These are phyloP conservation scores for Podocnemis expansa DNA, from an alignment of 2,113 vertebrate genomes.

Conservation along the genomic window DNA sequence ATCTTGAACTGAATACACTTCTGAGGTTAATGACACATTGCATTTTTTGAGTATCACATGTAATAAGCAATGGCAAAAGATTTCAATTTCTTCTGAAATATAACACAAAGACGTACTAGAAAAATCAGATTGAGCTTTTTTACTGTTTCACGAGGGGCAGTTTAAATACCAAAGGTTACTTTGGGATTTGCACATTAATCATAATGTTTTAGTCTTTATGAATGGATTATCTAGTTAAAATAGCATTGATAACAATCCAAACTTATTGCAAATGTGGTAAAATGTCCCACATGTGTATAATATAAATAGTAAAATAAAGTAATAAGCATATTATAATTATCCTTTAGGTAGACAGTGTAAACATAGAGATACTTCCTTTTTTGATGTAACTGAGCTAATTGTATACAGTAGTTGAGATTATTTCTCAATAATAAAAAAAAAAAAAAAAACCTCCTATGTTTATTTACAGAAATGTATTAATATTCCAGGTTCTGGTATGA, in stretches of 20 bases:
- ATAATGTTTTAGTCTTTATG: background rate
- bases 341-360: background rate
- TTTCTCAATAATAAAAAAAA: background rate
- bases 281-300: background rate
- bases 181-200: background rate
- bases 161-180: background rate
- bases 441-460: background rate
- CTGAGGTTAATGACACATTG: background rate
- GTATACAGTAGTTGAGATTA: background rate
- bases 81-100: constrained; percentile 1
- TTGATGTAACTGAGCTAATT: background rate
- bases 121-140: background rate
- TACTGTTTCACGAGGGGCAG: background rate
- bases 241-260: background rate
- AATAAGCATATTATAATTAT: background rate
- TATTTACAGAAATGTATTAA: background rate
- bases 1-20: background rate
- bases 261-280: background rate
- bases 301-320: background rate
- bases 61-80: background rate
- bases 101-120: background rate
- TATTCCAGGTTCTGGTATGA: background rate
- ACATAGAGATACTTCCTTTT: background rate
- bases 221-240: background rate
- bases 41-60: background rate